Base-by-base conservation (phyloP, 2,797 vertebrate genomes). In the Sebastes kiyomatsui region DNA sequence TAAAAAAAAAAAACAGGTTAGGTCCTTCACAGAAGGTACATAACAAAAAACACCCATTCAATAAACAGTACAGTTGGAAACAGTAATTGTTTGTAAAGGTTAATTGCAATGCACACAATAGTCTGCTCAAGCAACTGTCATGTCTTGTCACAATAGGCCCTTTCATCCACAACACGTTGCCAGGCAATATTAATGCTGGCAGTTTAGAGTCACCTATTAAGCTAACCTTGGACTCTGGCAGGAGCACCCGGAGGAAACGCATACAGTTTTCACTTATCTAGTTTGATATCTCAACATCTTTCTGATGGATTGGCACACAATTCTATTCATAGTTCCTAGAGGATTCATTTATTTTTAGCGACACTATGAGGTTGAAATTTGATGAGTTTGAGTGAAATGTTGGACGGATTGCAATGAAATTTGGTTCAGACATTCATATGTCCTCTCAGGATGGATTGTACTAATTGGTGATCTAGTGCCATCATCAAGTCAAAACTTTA, bases 31-130 rank as follows among this genome's bases (percentile, higher is more conserved):
- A 13, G 18, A 25, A 46, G 14, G n/a, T 10, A 27, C 2, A 20
- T 0, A 27, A 28, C 4, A 18, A 75, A 35, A 78, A n/a, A 13
- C 54, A 67, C 74, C 54, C 81, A 71, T 25, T 83, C 27, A 76
- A 25, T 80, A 72, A 78, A 79, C 71, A 62, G 3, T 38, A 42
- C 65, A 68, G 30, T 49, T 67, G 20, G 16, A 67, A 79, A 71
- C 33, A 73, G 11, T 25, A 58, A 27, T 23, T 60, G 18, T 55
- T 81, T 75, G 6, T 5, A 0, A 30, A 65, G 66, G 32, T 61
- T 2, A 49, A 67, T 60, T 30, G 0, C 4, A 74, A 18, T 58
- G 35, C 60, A 81, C 56, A 69, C 30, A 75, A 4, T 62, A 16
- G 3, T 38, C 6, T 42, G 4, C 25, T 3, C 16, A 33, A 59